These are phyloP conservation scores for Holothuria scabra DNA, from an alignment of 53 echinoderm and acorn worm genomes.

Conservation along the genomic window DNA sequence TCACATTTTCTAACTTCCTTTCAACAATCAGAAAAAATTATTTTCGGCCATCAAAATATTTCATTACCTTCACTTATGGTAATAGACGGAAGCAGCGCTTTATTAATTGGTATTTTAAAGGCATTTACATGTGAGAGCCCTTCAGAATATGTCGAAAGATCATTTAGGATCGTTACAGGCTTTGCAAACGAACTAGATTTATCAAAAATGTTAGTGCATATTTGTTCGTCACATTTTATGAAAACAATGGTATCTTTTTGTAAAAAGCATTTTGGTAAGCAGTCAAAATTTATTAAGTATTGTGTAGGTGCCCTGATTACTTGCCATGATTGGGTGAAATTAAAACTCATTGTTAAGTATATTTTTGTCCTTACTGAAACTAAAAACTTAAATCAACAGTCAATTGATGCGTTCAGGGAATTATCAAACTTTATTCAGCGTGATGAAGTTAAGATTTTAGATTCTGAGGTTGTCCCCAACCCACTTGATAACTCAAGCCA, in stretches of 20 bases:
- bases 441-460: no score
- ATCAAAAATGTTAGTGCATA: not conserved
- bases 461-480: no score
- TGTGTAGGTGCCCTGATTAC: not conserved
- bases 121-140: conserved; percentile 8
- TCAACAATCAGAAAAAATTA: conserved; percentile 1
- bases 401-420: not conserved
- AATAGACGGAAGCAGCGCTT: conserved; percentile 6
- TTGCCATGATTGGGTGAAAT: not conserved
- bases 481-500: no score
- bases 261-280: conserved; percentile 6
- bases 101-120: not conserved
- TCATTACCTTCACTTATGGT: conserved; percentile 1
- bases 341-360: conserved; percentile 6
- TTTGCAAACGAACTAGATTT: not conserved
- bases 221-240: conserved; percentile 26
- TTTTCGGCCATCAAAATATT: conserved; percentile 20
- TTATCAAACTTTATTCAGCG: not conserved
- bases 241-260: conserved; percentile 14
- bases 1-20: conserved; percentile 1
- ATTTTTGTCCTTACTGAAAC: not conserved
- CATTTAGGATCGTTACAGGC: not conserved
- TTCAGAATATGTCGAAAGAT: not conserved
- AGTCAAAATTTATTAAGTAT: not conserved
- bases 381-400: not conserved